Conservation (phyloP, 2,113 vertebrate genomes). For the Myrmophylax atrothorax region DNA sequence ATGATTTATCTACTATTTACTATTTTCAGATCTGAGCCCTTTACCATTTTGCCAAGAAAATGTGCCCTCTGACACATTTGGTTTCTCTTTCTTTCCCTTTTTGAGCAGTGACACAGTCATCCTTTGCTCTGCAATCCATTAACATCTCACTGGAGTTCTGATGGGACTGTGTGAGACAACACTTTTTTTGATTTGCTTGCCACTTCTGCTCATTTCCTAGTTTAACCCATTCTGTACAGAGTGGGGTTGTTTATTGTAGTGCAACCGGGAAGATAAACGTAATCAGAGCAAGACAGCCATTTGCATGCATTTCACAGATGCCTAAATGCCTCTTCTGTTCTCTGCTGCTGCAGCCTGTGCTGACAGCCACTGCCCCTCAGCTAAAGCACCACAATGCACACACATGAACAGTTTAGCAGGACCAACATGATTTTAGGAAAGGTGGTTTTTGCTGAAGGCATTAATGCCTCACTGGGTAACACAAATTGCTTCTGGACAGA, state of each 20-base stretch:
- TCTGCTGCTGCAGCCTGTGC: neutral
- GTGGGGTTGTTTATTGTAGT: fast-evolving
- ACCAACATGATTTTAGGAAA: neutral
- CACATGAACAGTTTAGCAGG: neutral
- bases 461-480: neutral
- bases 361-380: neutral
- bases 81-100: neutral
- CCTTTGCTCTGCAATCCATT: neutral
- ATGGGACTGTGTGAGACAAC: neutral
- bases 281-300: neutral
- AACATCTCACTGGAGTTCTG: neutral
- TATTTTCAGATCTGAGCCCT: neutral
- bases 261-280: neutral
- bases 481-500: neutral
- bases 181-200: neutral
- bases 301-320: neutral
- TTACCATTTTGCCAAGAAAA: neutral
- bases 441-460: neutral
- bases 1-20: neutral
- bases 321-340: neutral
- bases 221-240: neutral
- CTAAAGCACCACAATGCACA: fast-evolving
- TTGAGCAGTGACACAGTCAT: neutral
- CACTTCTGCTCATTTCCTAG: neutral
- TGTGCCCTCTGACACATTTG: neutral